Base-by-base conservation (phyloP, 2,797 vertebrate genomes). In the Liparis tanakae region DNA sequence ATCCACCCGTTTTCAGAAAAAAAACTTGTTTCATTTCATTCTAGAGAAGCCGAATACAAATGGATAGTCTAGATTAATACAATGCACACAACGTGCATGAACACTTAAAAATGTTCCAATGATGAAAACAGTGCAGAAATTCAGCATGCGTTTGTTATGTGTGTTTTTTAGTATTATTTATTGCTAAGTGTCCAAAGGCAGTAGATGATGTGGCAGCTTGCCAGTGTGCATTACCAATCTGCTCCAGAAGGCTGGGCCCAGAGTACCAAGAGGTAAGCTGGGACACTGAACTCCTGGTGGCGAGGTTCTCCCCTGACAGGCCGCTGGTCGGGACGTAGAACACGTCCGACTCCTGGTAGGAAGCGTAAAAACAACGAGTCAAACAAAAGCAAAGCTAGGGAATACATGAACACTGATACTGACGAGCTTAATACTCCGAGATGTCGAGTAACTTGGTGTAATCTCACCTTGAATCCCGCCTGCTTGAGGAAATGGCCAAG, bases 401-500 rank as follows among this genome's bases (percentile, higher is more conserved):
- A 57, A 9, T 55, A 54, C 10, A 62, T 50, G 57, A 7, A 51
- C 14, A 51, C 14, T 9, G 10, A 18, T 3, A 55, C 10, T 0
- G 12, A 20, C n/a, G 1, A n/a, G 25, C 33, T 46, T 5, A 20
- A 48, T 50, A 48, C 51, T 22, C 1, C 22, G 7, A 39, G 39
- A 57, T 66, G 46, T 50, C 0, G 5, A 33, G 55, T 22, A 60
- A 50, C 12, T 44, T 43, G 0, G 1, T 36, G 36, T 10, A 10
- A 48, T 65, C 84, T 88, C 93, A 98, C 98, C 96, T 99, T 99
- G 92, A 99, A 99, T 79, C 98, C 98, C 68, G 98, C 98, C 94
- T 98, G 98, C 83, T 98, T 99, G 82, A 99, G 95, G 89, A 99
- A 99, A 34, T 98, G 96, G 3, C 97, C 95, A 1, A 99, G 97